Percentiles rank a stretch among this genome's conserved stretches.
Conservation (phyloP, 1,140 invertebrate genomes). For the Atta texana region DNA sequence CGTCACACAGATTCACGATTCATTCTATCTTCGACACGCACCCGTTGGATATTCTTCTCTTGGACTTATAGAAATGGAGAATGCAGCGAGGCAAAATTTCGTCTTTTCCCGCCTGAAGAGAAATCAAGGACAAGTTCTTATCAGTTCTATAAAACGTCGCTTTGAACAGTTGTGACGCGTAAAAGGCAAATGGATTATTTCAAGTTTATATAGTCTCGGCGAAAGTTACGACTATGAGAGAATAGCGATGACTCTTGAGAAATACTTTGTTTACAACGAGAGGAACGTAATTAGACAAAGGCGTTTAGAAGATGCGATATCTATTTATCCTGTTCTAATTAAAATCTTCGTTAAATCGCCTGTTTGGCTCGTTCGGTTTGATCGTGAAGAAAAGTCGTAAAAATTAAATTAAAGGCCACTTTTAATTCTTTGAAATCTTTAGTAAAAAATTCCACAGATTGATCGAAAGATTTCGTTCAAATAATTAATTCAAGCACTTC, state of each 20-base stretch:
- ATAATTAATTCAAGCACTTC: not conserved
- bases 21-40: conserved; percentile 38
- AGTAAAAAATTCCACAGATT: not conserved
- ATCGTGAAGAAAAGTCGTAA: not conserved
- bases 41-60: conserved; percentile 31
- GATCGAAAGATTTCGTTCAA: not conserved
- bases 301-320: conserved; percentile 4
- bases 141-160: conserved; percentile 37
- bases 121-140: conserved; percentile 26
- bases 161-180: conserved; percentile 35
- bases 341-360: conserved; percentile 21
- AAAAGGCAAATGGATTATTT: conserved; percentile 55
- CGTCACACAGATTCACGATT: conserved; percentile 54
- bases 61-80: conserved; percentile 29
- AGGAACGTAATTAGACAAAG: conserved; percentile 20
- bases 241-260: conserved; percentile 16
- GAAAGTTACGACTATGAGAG: conserved; percentile 28
- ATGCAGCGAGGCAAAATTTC: conserved; percentile 18
- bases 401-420: not conserved
- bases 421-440: not conserved
- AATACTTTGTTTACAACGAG: conserved; percentile 41
- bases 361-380: not conserved
- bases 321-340: conserved; percentile 23
- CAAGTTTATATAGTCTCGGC: conserved; percentile 29
- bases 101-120: conserved; percentile 7